These are phyloP conservation scores for Pteromalus puparum DNA, from an alignment of 1,140 invertebrate species.

Conservation along the genomic window DNA sequence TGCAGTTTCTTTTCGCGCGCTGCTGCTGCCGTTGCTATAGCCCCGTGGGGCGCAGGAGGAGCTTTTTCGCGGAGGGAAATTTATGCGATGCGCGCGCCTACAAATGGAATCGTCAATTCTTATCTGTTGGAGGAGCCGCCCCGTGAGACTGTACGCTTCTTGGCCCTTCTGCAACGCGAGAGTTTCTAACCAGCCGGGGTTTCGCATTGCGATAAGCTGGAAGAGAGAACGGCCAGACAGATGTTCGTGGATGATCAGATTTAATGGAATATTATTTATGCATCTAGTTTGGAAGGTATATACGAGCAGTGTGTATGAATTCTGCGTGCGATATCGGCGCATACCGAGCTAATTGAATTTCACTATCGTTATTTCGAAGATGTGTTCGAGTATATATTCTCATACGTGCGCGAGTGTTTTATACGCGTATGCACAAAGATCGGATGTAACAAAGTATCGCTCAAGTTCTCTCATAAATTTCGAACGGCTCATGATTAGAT, in stretches of 20 bases:
- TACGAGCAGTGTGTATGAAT: not conserved
- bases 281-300: not conserved
- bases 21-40: not conserved
- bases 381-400: too few species aligned
- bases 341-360: not conserved
- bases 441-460: not conserved
- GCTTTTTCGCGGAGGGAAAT: constrained; percentile 26
- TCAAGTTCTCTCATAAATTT: constrained; percentile 13
- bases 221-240: not conserved
- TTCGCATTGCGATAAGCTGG: not conserved
- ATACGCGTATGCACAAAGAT: too few species aligned
- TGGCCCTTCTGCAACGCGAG: not conserved
- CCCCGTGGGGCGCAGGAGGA: constrained; percentile 8
- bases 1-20: not conserved
- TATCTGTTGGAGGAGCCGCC: constrained; percentile 4
- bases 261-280: not conserved
- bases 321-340: too few species aligned
- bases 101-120: constrained; percentile 48
- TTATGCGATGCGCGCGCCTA: constrained; percentile 36
- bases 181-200: not conserved
- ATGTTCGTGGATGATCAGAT: not conserved
- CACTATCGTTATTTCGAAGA: not conserved
- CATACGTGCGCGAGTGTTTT: too few species aligned
- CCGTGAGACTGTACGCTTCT: constrained; percentile 35
- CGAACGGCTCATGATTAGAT: not conserved